These are phyloP conservation scores for Hirtodrosophila confusa DNA, from an alignment of 2,888 invertebrate genomes.

Conservation along the genomic window DNA sequence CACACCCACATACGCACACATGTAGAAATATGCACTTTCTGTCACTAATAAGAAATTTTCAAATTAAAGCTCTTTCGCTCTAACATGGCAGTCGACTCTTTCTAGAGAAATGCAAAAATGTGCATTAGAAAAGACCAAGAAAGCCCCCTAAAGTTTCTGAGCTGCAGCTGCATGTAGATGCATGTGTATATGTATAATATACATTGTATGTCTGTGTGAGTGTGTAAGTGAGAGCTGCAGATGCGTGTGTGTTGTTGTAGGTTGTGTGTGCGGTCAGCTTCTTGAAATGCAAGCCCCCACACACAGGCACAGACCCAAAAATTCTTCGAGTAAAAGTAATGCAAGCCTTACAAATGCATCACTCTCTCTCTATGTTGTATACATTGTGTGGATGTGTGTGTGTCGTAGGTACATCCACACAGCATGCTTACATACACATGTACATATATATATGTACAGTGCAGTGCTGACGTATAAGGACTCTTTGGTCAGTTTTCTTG, in stretches of 20 bases:
- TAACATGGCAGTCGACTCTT: constrained; percentile 62
- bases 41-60: constrained; percentile 74
- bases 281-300: constrained; percentile 59
- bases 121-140: constrained; percentile 80
- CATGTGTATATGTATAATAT: constrained; percentile 16
- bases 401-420: constrained; percentile 53
- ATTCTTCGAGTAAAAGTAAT: constrained; percentile 74
- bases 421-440: neutral
- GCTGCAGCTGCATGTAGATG: constrained; percentile 34
- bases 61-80: constrained; percentile 65
- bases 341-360: constrained; percentile 44
- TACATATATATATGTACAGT: neutral
- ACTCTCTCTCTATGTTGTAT: constrained; percentile 7
- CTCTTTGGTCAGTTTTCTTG: constrained; percentile 80
- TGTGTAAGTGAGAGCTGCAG: constrained; percentile 35
- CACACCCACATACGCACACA: too few species aligned
- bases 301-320: constrained; percentile 47
- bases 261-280: constrained; percentile 60
- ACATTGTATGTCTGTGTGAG: constrained; percentile 11
- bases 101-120: constrained; percentile 76
- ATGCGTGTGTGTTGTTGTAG: constrained; percentile 8
- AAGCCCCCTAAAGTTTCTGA: constrained; percentile 57
- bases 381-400: constrained; percentile 11
- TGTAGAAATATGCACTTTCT: too few species aligned
- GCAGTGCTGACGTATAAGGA: constrained; percentile 67